Conservation (phyloP, 1,140 invertebrate genomes). For the Cepaea nemoralis region DNA sequence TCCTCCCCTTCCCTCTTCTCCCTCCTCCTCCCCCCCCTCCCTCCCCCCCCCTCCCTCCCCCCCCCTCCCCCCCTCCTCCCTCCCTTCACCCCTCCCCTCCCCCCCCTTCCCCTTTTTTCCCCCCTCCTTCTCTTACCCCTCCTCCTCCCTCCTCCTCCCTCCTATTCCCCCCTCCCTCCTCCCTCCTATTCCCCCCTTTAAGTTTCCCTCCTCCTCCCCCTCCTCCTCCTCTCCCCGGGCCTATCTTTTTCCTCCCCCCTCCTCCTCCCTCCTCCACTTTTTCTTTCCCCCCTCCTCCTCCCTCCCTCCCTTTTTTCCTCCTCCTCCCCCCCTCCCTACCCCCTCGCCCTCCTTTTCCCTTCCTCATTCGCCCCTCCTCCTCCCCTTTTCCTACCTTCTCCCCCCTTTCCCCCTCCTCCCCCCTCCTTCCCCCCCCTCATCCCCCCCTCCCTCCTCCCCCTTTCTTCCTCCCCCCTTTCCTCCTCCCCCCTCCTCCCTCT, state of each 20-base stretch:
- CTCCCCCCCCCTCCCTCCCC: neutral
- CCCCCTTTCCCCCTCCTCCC: neutral
- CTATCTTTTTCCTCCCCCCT: no score
- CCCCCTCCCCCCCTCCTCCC: neutral
- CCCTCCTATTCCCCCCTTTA: no score
- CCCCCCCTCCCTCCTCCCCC: neutral
- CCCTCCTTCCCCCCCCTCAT: neutral
- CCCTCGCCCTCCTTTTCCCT: neutral
- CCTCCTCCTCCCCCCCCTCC: neutral
- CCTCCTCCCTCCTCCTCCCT: no score
- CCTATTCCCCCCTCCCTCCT: no score
- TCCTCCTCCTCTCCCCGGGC: no score
- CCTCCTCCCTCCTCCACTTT: no score
- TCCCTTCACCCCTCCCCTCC: no score
- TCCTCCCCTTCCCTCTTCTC: neutral
- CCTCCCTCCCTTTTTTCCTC: no score
- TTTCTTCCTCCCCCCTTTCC: neutral
- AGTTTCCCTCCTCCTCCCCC: no score
- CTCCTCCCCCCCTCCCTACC: neutral
- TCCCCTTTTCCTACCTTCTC: neutral
- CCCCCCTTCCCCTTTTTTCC: neutral
- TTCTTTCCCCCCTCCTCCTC: no score
- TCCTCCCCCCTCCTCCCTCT: neutral
- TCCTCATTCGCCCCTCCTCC: neutral
- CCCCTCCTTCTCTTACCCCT: no score